A percentile compares a stretch with the other conserved stretches of the same genome.
These are phyloP conservation scores for Ascaphus truei DNA, from an alignment of 2,113 vertebrate species.

Conservation along the genomic window DNA sequence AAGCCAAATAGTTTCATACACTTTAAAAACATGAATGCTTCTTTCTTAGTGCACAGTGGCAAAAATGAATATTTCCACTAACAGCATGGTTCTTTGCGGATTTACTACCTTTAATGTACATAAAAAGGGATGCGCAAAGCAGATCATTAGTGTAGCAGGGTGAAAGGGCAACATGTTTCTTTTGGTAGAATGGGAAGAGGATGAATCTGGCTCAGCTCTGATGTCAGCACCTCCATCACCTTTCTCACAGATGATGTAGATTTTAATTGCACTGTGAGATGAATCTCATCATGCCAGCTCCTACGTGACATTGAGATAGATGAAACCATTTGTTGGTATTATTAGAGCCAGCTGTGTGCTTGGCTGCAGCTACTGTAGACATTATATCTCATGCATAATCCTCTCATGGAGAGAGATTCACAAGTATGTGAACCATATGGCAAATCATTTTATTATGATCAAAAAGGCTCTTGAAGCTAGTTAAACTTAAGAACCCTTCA, in stretches of 20 bases:
- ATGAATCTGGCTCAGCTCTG: conserved; percentile 63
- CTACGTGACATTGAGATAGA: conserved; percentile 79
- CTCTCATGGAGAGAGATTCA: conserved; percentile 68
- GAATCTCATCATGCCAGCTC: conserved; percentile 62
- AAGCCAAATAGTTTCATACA: no score
- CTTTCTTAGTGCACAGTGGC: no score
- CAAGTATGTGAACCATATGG: conserved; percentile 75
- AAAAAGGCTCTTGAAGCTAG: conserved; percentile 73
- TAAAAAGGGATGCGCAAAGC: conserved; percentile 47
- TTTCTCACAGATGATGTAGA: conserved; percentile 72
- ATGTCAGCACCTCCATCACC: conserved; percentile 75
- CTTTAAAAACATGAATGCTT: no score
- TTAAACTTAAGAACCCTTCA: conserved; percentile 75
- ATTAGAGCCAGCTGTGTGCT: conserved; percentile 85
- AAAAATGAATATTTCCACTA: no score
- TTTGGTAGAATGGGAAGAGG: conserved; percentile 58
- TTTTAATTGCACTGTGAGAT: conserved; percentile 70
- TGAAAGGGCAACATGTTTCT: conserved; percentile 60
- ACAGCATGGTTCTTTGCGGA: conserved; percentile 44
- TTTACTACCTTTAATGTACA: conserved; percentile 62
- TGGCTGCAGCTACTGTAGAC: conserved; percentile 69
- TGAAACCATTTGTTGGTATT: conserved; percentile 83
- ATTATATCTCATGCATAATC: conserved; percentile 78
- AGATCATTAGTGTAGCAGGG: conserved; percentile 64
- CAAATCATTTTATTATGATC: conserved; percentile 79